Percentiles rank a stretch among this genome's conserved stretches.
Evolutionary conservation across 2,797 vertebrate species (phyloP).

Genomic region (Kryptolebias ocellatus): DNA sequence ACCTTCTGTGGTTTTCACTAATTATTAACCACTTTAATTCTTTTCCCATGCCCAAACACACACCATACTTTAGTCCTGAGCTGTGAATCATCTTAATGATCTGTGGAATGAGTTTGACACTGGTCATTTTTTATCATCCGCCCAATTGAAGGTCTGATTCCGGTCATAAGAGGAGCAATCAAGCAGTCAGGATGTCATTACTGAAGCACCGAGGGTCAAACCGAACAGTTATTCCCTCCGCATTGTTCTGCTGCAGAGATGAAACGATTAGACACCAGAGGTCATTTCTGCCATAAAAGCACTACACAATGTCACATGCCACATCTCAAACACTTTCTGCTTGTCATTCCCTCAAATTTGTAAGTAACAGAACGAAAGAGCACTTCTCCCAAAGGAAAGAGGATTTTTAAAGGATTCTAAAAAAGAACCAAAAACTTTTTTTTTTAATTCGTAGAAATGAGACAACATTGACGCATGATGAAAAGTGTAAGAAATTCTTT

Average conservation of each 20-base stretch:
- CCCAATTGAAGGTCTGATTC: constrained; percentile 29
- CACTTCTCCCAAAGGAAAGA: no score
- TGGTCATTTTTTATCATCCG: constrained; percentile 31
- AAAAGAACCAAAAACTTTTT: no score
- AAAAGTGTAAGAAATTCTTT: no score
- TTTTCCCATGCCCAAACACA: constrained; percentile 11
- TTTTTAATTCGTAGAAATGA: neutral
- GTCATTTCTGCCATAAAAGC: constrained; percentile 1
- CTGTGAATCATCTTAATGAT: constrained; percentile 40
- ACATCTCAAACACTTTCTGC: neutral
- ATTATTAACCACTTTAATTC: neutral
- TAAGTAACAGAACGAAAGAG: no score
- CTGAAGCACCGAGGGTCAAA: constrained; percentile 8
- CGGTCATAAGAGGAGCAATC: constrained; percentile 11
- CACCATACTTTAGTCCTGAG: constrained; percentile 12
- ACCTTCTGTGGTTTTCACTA: no score
- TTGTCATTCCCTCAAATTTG: neutral
- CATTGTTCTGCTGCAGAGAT: neutral
- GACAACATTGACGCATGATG: no score
- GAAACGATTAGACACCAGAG: neutral
- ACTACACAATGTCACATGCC: neutral
- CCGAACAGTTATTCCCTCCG: neutral
- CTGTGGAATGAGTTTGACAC: constrained; percentile 32
- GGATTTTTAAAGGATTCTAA: no score
- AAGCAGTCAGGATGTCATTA: constrained; percentile 14